These are phyloP conservation scores for Thunnus thynnus DNA, from an alignment of 2,113 vertebrate species.

Conservation along the genomic window DNA sequence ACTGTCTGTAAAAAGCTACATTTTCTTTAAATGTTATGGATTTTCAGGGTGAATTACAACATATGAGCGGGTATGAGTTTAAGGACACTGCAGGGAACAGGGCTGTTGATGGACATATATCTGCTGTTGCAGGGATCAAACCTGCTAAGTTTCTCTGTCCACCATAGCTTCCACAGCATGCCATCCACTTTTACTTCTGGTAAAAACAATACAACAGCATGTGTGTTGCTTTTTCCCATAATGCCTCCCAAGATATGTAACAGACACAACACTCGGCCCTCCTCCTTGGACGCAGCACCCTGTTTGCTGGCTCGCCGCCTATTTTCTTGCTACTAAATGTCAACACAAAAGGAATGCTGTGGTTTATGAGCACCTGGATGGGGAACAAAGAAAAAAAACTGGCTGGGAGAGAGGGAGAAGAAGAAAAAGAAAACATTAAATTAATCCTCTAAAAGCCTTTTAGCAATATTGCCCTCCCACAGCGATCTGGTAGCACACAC, in stretches of 20 bases:
- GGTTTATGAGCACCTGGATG: conserved; percentile 82
- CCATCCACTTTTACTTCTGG: conserved; percentile 31
- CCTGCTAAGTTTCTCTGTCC: conserved; percentile 19
- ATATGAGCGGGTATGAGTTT: neutral
- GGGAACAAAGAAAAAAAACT: conserved; percentile 72
- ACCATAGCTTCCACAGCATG: conserved; percentile 48
- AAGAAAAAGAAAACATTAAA: conserved; percentile 76
- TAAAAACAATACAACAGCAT: conserved; percentile 58
- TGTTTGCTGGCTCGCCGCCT: conserved; percentile 64
- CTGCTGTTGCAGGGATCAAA: conserved; percentile 29
- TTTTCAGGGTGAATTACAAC: neutral
- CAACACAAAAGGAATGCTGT: conserved; percentile 68
- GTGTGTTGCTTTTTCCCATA: conserved; percentile 43
- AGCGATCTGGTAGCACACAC: conserved; percentile 76
- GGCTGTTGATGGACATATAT: conserved; percentile 18
- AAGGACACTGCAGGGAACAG: conserved; percentile 26
- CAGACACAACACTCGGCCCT: conserved; percentile 47
- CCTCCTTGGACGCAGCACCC: conserved; percentile 45
- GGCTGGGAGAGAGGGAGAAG: conserved; percentile 54
- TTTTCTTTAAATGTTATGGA: neutral
- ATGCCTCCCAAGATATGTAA: conserved; percentile 34
- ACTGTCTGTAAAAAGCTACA: no score
- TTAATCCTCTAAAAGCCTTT: conserved; percentile 91
- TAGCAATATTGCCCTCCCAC: conserved; percentile 88
- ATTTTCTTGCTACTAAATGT: conserved; percentile 76